Conservation (phyloP, 2,888 invertebrate species). For the Nemoura dubitans region DNA sequence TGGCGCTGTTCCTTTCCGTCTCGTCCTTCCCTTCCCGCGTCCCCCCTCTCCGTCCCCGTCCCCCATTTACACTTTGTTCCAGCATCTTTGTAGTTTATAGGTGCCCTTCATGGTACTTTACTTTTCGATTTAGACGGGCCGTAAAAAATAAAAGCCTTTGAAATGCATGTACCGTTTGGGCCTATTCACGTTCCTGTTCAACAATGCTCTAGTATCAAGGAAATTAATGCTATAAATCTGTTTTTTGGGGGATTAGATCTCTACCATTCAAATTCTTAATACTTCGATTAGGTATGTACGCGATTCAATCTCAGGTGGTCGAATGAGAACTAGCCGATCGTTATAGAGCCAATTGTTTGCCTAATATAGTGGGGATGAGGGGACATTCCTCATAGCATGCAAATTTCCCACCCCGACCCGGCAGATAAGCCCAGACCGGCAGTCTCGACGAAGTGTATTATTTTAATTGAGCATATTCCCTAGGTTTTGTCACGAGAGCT, state of each 20-base stretch:
- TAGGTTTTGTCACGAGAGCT: not conserved
- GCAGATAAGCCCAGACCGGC: not conserved
- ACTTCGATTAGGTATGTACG: conserved; percentile 2
- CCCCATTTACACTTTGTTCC: not conserved
- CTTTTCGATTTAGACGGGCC: not conserved
- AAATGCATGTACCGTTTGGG: conserved; percentile 7
- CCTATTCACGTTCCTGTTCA: not conserved
- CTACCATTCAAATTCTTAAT: not conserved
- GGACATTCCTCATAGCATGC: not conserved
- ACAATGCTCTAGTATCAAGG: not conserved
- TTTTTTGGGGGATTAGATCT: not conserved
- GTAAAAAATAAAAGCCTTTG: not conserved
- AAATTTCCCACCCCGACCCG: not conserved
- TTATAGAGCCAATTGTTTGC: conserved; percentile 4
- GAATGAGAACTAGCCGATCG: not conserved
- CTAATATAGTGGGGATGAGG: not conserved
- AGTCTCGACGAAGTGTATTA: conserved; percentile 12
- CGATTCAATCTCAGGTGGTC: conserved; percentile 1
- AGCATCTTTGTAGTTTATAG: conserved; percentile 7
- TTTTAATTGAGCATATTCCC: conserved; percentile 5
- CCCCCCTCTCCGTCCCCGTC: not conserved
- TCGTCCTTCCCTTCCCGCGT: not conserved
- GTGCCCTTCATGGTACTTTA: conserved; percentile 5
- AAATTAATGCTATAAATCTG: conserved; percentile 12
- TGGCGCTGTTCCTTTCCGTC: not conserved